Base-by-base conservation (phyloP, 2,888 invertebrate species). In the Arrhopalites spinosus region DNA sequence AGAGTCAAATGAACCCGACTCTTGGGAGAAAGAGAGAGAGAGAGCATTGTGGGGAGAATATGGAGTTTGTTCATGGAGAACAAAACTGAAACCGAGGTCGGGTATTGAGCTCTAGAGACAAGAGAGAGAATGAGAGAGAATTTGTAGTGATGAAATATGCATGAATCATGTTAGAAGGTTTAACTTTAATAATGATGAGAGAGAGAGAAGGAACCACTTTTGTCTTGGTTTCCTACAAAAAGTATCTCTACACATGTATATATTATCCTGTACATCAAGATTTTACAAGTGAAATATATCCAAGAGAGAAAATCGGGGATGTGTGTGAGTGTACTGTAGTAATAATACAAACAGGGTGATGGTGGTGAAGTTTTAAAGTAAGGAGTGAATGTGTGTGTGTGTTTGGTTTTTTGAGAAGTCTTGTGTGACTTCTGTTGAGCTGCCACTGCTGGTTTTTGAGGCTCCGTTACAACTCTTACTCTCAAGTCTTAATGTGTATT, bases 111-210 rank as follows among this genome's bases (percentile, higher is more conserved):
- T 70, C 50, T 30, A 17, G 45, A 1, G 45, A 45, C n/a, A 5
- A 30, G 61, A 23, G 50, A 47, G 36, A 45, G 47, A 47, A 23
- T 47, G 2, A 5, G 20, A 20, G 47, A 43, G 53, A 66, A 66
- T 29, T 73, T 66, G 70, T 70, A 76, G 75, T 76, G 76, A 79
- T 74, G 66, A 74, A 74, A 74, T 50, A 61, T 74, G 68, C 74
- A 74, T 74, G 74, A 74, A 74, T 68, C 74, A 74, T 74, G 74
- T 74, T 56, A 36, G 27, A 73, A 56, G 56, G 43, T 74, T 68
- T 68, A 45, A 59, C 30, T 74, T 74, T 74, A 68, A 74, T 74
- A 74, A 74, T 67, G 59, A 71, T 36, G 36, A 73, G 47, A 56
- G 56, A 66, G 43, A 61, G 67, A 36, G 63, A 47, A 23, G 53